Conservation (phyloP, 1,140 invertebrate genomes). For the Thaumetopoea pityocampa region DNA sequence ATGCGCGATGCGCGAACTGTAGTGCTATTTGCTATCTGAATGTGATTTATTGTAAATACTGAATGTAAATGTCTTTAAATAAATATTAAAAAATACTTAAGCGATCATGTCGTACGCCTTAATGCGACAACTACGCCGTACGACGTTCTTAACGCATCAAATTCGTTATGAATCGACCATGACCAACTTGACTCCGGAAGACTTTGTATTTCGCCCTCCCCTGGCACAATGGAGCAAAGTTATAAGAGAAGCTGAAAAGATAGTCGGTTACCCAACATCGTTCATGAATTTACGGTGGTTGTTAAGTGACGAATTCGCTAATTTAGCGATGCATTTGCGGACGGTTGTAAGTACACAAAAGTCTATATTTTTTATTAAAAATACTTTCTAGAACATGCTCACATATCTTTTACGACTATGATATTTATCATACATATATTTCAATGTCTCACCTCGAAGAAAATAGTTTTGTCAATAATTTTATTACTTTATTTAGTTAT, state of each 20-base stretch:
- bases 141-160: conserved; percentile 41
- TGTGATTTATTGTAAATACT: conserved; percentile 8
- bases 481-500: too few species aligned
- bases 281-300: conserved; percentile 91
- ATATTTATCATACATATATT: too few species aligned
- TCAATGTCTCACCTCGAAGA: too few species aligned
- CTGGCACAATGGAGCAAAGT: conserved; percentile 62
- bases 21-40: conserved; percentile 8
- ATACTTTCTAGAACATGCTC: background rate
- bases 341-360: conserved; percentile 82
- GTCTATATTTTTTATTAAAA: conserved; percentile 2
- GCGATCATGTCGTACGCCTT: conserved; percentile 52
- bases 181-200: conserved; percentile 60
- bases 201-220: conserved; percentile 58
- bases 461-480: too few species aligned
- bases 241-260: conserved; percentile 90
- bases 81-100: background rate
- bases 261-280: conserved; percentile 95
- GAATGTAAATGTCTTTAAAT: conserved; percentile 9
- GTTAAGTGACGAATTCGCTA: conserved; percentile 92
- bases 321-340: conserved; percentile 89
- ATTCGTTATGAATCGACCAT: conserved; percentile 52
- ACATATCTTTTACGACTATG: too few species aligned
- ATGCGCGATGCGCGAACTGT: conserved; percentile 22
- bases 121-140: conserved; percentile 50